Conservation (phyloP, 2,797 vertebrate genomes). For the Manis pentadactyla region DNA sequence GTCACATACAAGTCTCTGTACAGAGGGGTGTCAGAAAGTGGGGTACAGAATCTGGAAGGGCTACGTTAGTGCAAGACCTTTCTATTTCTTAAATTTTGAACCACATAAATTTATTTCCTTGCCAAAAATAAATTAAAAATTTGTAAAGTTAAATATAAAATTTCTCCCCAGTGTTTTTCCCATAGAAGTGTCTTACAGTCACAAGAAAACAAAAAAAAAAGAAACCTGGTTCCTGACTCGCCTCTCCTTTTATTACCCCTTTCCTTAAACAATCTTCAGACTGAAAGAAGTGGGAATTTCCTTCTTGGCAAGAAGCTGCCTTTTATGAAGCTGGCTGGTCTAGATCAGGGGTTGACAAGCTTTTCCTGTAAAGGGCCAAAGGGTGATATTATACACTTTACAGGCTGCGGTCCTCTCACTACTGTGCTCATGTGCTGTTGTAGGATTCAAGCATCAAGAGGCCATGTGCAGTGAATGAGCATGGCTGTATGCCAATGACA, state of each 20-base stretch:
- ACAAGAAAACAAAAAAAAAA: background rate
- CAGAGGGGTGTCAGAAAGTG: rapidly evolving
- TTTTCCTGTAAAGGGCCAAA: too few species aligned
- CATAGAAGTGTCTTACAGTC: background rate
- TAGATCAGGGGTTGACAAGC: background rate
- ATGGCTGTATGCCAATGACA: background rate
- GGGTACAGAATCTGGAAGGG: background rate
- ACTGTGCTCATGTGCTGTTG: too few species aligned
- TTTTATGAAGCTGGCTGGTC: background rate
- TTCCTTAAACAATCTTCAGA: background rate
- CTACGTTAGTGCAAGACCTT: background rate
- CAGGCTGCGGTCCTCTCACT: too few species aligned
- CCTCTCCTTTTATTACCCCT: background rate
- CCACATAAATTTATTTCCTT: background rate
- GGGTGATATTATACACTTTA: background rate
- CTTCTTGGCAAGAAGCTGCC: background rate
- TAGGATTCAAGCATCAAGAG: background rate
- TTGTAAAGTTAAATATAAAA: background rate
- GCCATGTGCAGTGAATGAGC: rapidly evolving
- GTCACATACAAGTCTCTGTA: background rate
- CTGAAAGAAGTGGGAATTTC: background rate
- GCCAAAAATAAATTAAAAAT: background rate
- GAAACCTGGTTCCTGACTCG: background rate
- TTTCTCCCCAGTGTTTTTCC: background rate
- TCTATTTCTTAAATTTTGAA: background rate